These are phyloP conservation scores for Eulithis prunata DNA, from an alignment of 2,888 invertebrate species.

Conservation along the genomic window DNA sequence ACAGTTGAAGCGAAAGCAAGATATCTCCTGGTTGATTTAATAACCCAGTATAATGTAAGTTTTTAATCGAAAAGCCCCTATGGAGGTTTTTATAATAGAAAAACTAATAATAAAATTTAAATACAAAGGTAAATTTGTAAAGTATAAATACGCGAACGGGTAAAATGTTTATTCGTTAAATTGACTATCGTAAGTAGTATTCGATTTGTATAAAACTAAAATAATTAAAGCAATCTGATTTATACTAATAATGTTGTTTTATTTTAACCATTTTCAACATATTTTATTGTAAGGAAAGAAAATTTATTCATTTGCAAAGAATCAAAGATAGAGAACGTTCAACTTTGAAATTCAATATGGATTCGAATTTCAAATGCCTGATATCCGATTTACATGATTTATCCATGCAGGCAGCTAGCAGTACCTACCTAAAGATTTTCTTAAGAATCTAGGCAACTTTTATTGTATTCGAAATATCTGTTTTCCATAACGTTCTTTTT, in stretches of 20 bases:
- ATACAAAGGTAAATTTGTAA: constrained; percentile 83
- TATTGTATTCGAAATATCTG: no score
- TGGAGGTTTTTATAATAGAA: constrained; percentile 82
- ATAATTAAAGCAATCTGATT: constrained; percentile 85
- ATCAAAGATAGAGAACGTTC: constrained; percentile 8
- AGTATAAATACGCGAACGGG: constrained; percentile 72
- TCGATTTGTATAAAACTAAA: constrained; percentile 85
- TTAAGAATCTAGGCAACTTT: neutral
- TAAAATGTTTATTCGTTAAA: constrained; percentile 83
- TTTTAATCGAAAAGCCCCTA: constrained; percentile 79
- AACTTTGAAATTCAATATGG: constrained; percentile 45
- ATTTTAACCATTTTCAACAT: constrained; percentile 38
- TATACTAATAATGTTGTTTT: constrained; percentile 75
- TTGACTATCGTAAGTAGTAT: constrained; percentile 83
- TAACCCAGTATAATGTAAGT: constrained; percentile 80
- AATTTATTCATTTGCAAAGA: no score
- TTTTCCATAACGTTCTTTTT: neutral
- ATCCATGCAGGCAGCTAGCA: constrained; percentile 21
- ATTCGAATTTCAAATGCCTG: constrained; percentile 40
- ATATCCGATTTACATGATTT: constrained; percentile 29
- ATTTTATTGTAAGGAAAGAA: no score
- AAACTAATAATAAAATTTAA: constrained; percentile 64
- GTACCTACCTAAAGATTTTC: constrained; percentile 4
- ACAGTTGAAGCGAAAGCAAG: constrained; percentile 12
- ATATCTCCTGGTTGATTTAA: constrained; percentile 44